Conservation (phyloP, 2,797 vertebrate genomes). For the Lacerta agilis region DNA sequence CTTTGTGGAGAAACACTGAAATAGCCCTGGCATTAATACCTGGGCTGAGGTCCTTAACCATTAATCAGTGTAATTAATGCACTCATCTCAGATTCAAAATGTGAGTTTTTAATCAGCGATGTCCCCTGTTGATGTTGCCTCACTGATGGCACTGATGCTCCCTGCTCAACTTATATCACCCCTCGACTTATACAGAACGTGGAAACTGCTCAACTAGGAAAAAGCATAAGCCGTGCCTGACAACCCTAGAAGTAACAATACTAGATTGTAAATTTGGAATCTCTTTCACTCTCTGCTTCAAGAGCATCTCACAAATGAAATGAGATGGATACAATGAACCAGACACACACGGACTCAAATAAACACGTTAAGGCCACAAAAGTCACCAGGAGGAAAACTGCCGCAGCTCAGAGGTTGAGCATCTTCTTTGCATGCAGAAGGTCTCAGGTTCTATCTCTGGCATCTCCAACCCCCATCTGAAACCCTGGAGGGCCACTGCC, state of each 20-base stretch:
- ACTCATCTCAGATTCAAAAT: constrained; percentile 10
- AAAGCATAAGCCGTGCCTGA: not conserved
- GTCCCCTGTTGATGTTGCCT: not conserved
- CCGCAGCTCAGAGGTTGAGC: no score
- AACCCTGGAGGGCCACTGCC: no score
- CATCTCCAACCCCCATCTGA: no score
- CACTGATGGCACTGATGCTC: no score
- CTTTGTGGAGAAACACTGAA: not conserved
- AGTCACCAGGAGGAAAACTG: not conserved
- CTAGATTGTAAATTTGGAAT: not conserved
- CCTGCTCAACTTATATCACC: not conserved
- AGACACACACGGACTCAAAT: not conserved
- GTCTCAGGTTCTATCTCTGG: no score
- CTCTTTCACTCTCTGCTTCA: not conserved
- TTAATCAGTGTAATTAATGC: constrained; percentile 27
- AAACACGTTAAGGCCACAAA: not conserved
- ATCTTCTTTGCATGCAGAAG: no score
- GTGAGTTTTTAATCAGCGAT: not conserved
- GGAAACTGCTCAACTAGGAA: not conserved
- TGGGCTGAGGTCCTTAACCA: not conserved
- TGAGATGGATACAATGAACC: no score
- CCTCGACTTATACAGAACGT: no score
- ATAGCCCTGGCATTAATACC: not conserved
- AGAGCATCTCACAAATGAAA: not conserved
- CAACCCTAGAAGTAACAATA: not conserved